These are phyloP conservation scores for Sisor rabdophorus DNA, from an alignment of 2,113 vertebrate species.

Conservation along the genomic window DNA sequence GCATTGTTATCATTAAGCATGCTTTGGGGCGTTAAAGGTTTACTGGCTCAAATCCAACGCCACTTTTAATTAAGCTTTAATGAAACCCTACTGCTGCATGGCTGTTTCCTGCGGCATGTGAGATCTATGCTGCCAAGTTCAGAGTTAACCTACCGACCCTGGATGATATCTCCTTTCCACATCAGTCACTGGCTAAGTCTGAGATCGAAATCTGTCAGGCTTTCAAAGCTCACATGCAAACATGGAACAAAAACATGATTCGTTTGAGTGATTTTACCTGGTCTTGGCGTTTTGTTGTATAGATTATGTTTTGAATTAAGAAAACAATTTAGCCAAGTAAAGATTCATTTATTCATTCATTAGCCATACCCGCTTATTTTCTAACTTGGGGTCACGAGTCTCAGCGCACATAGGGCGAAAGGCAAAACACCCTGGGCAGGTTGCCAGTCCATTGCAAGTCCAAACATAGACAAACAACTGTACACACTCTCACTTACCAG, in stretches of 20 bases:
- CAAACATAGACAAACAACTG: too few relatives aligned
- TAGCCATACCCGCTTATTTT: too few relatives aligned
- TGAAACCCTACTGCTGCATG: constrained; percentile 46
- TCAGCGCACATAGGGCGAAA: too few relatives aligned
- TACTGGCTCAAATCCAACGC: constrained; percentile 35
- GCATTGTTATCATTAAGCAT: constrained; percentile 38
- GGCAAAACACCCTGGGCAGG: too few relatives aligned
- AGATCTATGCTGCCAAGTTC: constrained; percentile 59
- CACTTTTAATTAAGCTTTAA: constrained; percentile 50
- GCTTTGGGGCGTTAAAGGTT: constrained; percentile 40
- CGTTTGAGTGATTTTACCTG: constrained; percentile 16
- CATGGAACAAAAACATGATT: constrained; percentile 34
- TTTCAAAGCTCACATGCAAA: constrained; percentile 42
- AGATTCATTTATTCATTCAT: too few relatives aligned
- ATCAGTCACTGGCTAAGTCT: constrained; percentile 39
- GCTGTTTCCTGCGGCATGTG: constrained; percentile 38
- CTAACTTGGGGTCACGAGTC: too few relatives aligned
- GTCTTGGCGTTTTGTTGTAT: too few relatives aligned
- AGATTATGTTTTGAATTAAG: too few relatives aligned
- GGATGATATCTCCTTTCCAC: constrained; percentile 46
- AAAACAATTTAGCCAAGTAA: too few relatives aligned
- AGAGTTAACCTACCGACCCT: constrained; percentile 69
- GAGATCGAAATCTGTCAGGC: constrained; percentile 40
- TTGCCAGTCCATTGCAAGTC: too few relatives aligned
- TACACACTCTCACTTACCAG: too few relatives aligned